These are phyloP conservation scores for Coleophora flavipennella DNA, from an alignment of 2,888 invertebrate species.

Conservation along the genomic window DNA sequence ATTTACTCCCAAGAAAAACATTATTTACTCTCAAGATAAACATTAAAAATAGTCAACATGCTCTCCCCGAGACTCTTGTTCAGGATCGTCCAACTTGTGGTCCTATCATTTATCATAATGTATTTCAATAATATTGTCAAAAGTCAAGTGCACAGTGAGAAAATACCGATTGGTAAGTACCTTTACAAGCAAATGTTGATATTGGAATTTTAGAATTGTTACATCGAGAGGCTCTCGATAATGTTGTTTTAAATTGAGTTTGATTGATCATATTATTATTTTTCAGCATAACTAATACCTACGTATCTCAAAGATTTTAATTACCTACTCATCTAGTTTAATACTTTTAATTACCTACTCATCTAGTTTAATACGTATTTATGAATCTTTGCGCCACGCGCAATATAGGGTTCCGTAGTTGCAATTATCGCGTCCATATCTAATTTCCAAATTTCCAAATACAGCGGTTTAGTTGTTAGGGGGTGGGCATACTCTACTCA, in stretches of 20 bases:
- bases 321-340: too few species aligned
- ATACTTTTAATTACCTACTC: too few species aligned
- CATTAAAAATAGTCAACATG: constrained; percentile 19
- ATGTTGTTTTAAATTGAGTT: background rate
- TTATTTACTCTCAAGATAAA: constrained; percentile 9
- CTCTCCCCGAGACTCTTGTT: constrained; percentile 28
- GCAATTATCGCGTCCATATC: too few species aligned
- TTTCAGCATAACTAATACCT: too few species aligned
- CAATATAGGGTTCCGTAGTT: too few species aligned
- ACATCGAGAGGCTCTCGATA: background rate
- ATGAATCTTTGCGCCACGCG: too few species aligned
- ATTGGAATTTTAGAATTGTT: background rate
- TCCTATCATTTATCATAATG: constrained; percentile 30
- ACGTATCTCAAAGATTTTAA: too few species aligned
- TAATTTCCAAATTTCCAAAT: too few species aligned
- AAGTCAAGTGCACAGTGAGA: constrained; percentile 26
- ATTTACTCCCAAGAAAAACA: constrained; percentile 12
- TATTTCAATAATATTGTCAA: constrained; percentile 30
- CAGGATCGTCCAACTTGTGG: constrained; percentile 30
- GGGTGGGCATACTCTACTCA: too few species aligned
- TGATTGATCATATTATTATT: too few species aligned
- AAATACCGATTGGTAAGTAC: constrained; percentile 44
- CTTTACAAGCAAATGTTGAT: background rate
- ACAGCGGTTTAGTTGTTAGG: too few species aligned
- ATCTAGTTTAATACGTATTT: too few species aligned